Evolutionary conservation across 1,140 invertebrate genomes (phyloP), one percentile per base, ranked within the genome.

Genomic region (Calycopis cecrops): DNA sequence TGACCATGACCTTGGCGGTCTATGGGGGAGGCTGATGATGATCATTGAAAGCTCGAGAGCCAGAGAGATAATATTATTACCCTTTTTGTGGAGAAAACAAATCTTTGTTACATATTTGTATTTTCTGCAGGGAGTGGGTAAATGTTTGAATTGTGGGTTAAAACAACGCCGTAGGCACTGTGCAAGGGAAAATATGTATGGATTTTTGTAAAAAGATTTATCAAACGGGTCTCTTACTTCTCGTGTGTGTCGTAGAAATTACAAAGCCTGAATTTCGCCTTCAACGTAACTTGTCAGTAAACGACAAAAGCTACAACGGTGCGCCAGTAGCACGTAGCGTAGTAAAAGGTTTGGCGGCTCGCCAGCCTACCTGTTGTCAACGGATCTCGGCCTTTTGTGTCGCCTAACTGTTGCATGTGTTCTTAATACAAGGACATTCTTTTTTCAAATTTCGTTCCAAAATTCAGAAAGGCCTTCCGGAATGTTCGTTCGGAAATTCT

Each of bases 341-440:
- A 3, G 21, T 35, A 62, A 63, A 67, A 62, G 56, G 59, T 49
- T 70, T 77, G 75, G 75, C 75, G 63, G 62, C 28, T 37, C 52
- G 75, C 75, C 75, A 77, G 71, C 65, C 60, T 73, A 70, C 65
- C 69, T 73, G 71, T 73, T 77, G 74, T 71, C 63, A 67, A 64
- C 67, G 61, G 6, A 28, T 64, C 62, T 60, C 60, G 63, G 53
- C 60, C 67, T 66, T 63, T 68, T 62, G 56, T 60, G 65, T 57
- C 64, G 34, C 28, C 50, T 60, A 73, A 69, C 70, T 75, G 70
- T 75, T 75, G 73, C 67, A 62, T 71, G 62, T 55, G 52, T 56
- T 50, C 18, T 35, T 48, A 17, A 48, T 34, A 55, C 35, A 40
- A 42, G 21, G 18, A 52, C 38, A 40, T 10, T 28, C n/a, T 40